phyloP scores from a whole-genome alignment of 2,888 invertebrate species.

The Spatulosminthurus flaviceps region DNA sequence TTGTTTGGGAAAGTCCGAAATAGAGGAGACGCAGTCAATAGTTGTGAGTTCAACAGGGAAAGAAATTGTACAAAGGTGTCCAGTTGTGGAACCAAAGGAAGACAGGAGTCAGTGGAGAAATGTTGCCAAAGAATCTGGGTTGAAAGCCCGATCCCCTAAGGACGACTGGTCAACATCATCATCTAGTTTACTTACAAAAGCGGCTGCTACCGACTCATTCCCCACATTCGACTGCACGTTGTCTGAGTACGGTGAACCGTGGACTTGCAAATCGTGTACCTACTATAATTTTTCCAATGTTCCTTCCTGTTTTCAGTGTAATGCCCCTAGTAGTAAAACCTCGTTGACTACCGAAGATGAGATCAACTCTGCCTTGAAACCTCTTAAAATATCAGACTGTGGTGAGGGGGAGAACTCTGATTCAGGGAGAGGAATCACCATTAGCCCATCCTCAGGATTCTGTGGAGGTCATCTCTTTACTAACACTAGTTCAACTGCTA shows the following conservation, averaged over 20 bases:
- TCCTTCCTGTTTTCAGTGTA: slow-evolving; percentile 42
- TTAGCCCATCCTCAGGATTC: slow-evolving; percentile 20
- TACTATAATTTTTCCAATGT: slow-evolving; percentile 38
- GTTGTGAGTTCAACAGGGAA: neutral
- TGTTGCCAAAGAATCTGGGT: neutral
- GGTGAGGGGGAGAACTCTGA: neutral
- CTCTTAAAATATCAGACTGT: slow-evolving; percentile 41
- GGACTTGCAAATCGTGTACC: slow-evolving; percentile 42
- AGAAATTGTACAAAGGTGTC: neutral
- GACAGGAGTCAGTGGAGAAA: slow-evolving; percentile 1
- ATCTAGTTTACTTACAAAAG: neutral
- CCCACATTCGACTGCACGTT: neutral
- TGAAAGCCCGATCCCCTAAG: neutral
- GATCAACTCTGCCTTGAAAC: slow-evolving; percentile 28
- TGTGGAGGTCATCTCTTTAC: slow-evolving; percentile 26
- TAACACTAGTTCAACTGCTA: slow-evolving; percentile 1
- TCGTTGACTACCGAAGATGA: neutral
- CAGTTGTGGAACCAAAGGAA: neutral
- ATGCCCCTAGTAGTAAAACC: slow-evolving; percentile 11
- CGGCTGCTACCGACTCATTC: neutral
- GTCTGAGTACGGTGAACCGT: neutral
- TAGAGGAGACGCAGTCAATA: neutral
- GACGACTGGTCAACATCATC: slow-evolving; percentile 20
- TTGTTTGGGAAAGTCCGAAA: too few relatives aligned
- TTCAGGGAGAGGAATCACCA: neutral